Percentiles rank a stretch among this genome's conserved stretches.
These are phyloP conservation scores for Myripristis murdjan DNA, from an alignment of 2,797 vertebrate species.

Conservation along the genomic window DNA sequence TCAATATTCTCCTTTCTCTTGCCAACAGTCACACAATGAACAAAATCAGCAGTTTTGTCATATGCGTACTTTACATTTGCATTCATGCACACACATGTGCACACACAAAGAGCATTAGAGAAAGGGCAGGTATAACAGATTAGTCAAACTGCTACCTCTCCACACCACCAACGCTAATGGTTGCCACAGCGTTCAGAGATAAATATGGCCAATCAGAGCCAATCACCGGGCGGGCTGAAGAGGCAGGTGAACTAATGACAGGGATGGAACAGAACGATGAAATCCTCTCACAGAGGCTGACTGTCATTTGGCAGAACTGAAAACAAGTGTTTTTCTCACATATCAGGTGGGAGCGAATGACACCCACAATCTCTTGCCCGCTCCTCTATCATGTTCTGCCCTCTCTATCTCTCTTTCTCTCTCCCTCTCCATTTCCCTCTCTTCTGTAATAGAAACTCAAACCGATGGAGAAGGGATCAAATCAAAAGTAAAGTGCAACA, in stretches of 20 bases:
- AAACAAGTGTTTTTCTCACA: conserved; percentile 71
- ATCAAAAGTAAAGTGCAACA: conserved; percentile 53
- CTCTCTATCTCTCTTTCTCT: conserved; percentile 19
- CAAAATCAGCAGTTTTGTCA: conserved; percentile 29
- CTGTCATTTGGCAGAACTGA: conserved; percentile 68
- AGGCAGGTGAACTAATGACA: conserved; percentile 82
- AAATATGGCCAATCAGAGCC: conserved; percentile 81
- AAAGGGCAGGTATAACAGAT: conserved; percentile 75
- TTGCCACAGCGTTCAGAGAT: conserved; percentile 74
- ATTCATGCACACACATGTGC: conserved; percentile 5
- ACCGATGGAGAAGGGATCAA: conserved; percentile 41
- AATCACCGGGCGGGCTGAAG: conserved; percentile 76
- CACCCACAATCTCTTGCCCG: conserved; percentile 57
- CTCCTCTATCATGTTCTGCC: conserved; percentile 40
- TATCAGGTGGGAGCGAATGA: conserved; percentile 72
- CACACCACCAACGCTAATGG: conserved; percentile 80
- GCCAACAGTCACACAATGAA: conserved; percentile 26
- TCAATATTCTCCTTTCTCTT: conserved; percentile 36
- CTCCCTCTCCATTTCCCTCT: conserved; percentile 62
- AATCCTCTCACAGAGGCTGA: conserved; percentile 65
- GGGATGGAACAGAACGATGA: conserved; percentile 61
- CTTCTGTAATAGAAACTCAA: conserved; percentile 58
- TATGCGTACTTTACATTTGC: neutral
- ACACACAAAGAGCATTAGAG: conserved; percentile 42
- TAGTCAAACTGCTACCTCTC: conserved; percentile 80